Evolutionary conservation across 2,113 vertebrate genomes (phyloP), one percentile per base, ranked within the genome.

Genomic region (Suncus etruscus): DNA sequence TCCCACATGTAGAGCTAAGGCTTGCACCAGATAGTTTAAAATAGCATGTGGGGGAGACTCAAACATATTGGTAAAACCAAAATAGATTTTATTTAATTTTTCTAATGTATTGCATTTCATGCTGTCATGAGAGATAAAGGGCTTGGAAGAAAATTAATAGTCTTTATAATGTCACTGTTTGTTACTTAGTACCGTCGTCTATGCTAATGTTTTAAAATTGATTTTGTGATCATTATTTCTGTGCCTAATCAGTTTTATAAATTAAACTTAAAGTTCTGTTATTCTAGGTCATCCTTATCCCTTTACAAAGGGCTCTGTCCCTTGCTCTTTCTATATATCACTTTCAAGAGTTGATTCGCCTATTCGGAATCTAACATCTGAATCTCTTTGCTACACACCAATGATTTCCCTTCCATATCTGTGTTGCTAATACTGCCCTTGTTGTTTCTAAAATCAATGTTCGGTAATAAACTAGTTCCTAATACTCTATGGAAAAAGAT

Each of bases 171-270:
- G 77, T 69, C 32, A 68, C n/a, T 78, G 18, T 72, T 91, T 58
- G 85, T 51, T 88, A 27, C 15, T 51, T 85, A 92, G 87, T 89
- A 87, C 63, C 24, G 32, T 92, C 22, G 70, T 82, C 47, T 89
- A 82, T 50, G 22, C 76, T 83, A 11, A 47, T 31, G 72, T 50
- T 24, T 83, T 22, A 27, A 89, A 90, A 95, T 90, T 74, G 87
- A 95, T 91, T 96, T 96, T 93, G 91, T 87, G 65, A 94, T 92
- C 8, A 95, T 91, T 94, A 80, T 92, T 94, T 92, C 81, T 89
- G 24, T 94, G 74, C 95, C 84, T 92, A 95, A 91, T 96, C 91
- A 94, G 80, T 29, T 78, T 80, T 92, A 93, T 94, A 94, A 95
- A 91, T 93, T 78, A 97, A 79, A 90, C 27, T 50, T 94, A 90